Evolutionary conservation across 2,797 vertebrate species (phyloP).

Genomic region (Enteromius mattozi): DNA sequence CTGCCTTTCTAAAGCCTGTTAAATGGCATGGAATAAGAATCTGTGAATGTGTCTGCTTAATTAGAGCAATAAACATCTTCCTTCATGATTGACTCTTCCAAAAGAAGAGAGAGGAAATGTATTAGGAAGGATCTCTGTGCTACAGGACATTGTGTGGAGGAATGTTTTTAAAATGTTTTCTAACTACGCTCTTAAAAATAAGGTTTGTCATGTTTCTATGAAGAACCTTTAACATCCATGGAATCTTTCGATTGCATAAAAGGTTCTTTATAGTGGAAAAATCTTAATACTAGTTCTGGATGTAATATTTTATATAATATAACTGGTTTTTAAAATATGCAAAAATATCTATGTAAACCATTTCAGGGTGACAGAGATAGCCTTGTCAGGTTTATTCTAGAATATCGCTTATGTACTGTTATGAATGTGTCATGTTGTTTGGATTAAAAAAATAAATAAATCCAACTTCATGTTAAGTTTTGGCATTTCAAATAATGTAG

Average conservation of each 20-base stretch:
- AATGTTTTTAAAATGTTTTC: not conserved
- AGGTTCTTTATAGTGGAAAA: not conserved
- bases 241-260: not conserved
- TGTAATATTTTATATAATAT: not conserved
- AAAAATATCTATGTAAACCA: not conserved
- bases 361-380: not conserved
- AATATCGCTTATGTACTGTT: not conserved
- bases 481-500: not conserved
- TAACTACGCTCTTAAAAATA: not conserved
- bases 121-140: not conserved
- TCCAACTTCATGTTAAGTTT: not conserved
- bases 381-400: not conserved
- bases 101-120: not conserved
- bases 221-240: not conserved
- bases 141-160: not conserved
- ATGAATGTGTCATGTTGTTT: not conserved
- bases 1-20: constrained; percentile 40
- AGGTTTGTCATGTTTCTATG: not conserved
- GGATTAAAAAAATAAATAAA: not conserved
- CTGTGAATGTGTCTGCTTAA: constrained; percentile 14
- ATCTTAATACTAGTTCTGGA: not conserved
- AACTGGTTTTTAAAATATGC: not conserved
- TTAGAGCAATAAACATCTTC: constrained; percentile 28
- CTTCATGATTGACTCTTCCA: not conserved
- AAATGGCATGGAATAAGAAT: constrained; percentile 36